Conservation (phyloP, 2,888 invertebrate genomes). For the Rambutsinella grinnellia region DNA sequence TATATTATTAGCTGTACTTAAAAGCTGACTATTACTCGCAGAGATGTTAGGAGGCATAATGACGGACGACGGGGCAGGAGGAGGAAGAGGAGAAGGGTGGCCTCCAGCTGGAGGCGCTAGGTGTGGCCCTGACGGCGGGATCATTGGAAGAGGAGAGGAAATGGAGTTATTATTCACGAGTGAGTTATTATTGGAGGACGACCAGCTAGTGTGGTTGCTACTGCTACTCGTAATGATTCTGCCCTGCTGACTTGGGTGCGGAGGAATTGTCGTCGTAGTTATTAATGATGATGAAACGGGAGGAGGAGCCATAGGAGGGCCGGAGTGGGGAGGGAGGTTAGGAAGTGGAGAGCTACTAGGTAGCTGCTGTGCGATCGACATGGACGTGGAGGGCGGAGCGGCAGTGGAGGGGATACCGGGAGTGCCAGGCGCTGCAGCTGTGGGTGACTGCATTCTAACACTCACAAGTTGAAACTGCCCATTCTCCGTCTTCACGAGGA, state of each 20-base stretch:
- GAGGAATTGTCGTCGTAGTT: slow-evolving; percentile 48
- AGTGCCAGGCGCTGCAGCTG: slow-evolving; percentile 70
- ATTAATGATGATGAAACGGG: slow-evolving; percentile 30
- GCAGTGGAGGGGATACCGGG: slow-evolving; percentile 60
- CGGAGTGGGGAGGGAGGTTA: slow-evolving; percentile 32
- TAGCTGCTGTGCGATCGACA: slow-evolving; percentile 62
- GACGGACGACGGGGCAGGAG: slow-evolving; percentile 45
- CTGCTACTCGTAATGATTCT: slow-evolving; percentile 55
- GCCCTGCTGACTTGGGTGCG: slow-evolving; percentile 48
- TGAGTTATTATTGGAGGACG: slow-evolving; percentile 39
- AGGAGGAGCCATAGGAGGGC: slow-evolving; percentile 22
- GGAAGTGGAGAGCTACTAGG: slow-evolving; percentile 55
- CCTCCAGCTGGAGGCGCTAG: slow-evolving; percentile 30
- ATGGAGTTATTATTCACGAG: slow-evolving; percentile 45
- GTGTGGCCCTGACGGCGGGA: slow-evolving; percentile 33
- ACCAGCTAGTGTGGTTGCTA: slow-evolving; percentile 58
- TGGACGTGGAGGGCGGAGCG: slow-evolving; percentile 58
- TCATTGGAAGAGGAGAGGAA: slow-evolving; percentile 48
- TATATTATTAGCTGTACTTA: slow-evolving; percentile 45
- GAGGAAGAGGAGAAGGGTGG: slow-evolving; percentile 30
- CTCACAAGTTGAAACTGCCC: slow-evolving; percentile 94
- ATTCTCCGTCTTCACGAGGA: slow-evolving; percentile 96
- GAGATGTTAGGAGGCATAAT: slow-evolving; percentile 48
- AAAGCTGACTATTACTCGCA: slow-evolving; percentile 56
- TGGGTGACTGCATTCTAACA: slow-evolving; percentile 84